Evolutionary conservation across 2,113 vertebrate species (phyloP).

Genomic region (Prochilodus magdalenae): DNA sequence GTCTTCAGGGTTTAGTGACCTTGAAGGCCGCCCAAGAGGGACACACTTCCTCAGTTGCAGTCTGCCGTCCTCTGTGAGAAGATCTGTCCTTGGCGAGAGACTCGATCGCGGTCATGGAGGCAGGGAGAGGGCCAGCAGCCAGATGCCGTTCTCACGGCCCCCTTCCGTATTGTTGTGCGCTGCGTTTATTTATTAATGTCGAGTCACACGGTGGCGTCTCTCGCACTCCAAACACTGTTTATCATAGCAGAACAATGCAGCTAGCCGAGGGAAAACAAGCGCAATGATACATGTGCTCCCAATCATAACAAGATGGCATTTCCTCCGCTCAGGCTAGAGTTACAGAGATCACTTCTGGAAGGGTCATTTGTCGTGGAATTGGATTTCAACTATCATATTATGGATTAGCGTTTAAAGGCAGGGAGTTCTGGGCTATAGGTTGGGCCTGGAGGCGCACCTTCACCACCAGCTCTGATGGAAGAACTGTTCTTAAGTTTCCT

Average conservation of each 20-base stretch:
- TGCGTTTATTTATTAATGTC: conserved; percentile 56
- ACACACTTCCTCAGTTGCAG: conserved; percentile 24
- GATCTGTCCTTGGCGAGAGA: conserved; percentile 44
- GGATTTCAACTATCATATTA: not conserved
- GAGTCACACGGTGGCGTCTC: conserved; percentile 40
- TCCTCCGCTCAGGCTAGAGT: not conserved
- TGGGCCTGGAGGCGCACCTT: not conserved
- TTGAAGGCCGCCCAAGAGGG: conserved; percentile 28
- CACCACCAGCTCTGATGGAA: not conserved
- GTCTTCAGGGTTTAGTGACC: conserved; percentile 17
- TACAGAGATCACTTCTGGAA: conserved; percentile 5
- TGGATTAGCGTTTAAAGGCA: not conserved
- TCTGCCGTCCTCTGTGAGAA: conserved; percentile 27
- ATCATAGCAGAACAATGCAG: conserved; percentile 51
- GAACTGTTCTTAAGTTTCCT: conserved; percentile 68
- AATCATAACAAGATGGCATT: conserved; percentile 27
- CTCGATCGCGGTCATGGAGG: conserved; percentile 27
- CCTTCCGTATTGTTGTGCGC: conserved; percentile 51
- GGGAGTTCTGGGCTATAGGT: not conserved
- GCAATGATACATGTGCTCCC: conserved; percentile 14
- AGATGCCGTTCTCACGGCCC: conserved; percentile 51
- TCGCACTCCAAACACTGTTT: conserved; percentile 49
- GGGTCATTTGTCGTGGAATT: not conserved
- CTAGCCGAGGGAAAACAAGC: conserved; percentile 8
- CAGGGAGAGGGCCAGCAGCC: conserved; percentile 37